phyloP scores from a whole-genome alignment of 2,797 vertebrate genomes.

The Cheirogaleus major region DNA sequence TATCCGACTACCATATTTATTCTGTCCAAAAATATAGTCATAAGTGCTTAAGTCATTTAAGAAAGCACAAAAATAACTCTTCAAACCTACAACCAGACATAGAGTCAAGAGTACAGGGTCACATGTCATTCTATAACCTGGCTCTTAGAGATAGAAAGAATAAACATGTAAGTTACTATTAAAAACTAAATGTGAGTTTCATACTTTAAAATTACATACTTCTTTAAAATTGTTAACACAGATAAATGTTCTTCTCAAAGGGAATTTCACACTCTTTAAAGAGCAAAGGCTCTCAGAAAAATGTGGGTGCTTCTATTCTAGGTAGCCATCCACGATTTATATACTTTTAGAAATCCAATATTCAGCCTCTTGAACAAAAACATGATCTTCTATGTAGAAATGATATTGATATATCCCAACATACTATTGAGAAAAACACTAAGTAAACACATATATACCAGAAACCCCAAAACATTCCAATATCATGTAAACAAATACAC shows the following conservation, averaged over 20 bases:
- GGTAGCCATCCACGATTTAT: not conserved
- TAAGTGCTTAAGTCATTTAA: not conserved
- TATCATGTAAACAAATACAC: not conserved
- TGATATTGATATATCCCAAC: not conserved
- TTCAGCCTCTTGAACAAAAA: not conserved
- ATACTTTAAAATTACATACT: slow-evolving; percentile 44
- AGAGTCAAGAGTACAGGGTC: slow-evolving; percentile 47
- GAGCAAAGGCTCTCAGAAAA: not conserved
- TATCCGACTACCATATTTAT: not conserved
- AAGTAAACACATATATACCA: not conserved
- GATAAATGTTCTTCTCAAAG: slow-evolving; percentile 26
- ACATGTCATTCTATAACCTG: not conserved
- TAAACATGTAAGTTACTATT: slow-evolving; percentile 62
- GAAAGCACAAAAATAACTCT: slow-evolving; percentile 54
- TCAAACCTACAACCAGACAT: slow-evolving; percentile 45
- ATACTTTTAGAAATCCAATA: not conserved
- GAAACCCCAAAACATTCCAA: not conserved
- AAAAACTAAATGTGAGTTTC: slow-evolving; percentile 58
- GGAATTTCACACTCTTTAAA: fast-evolving
- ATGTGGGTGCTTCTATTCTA: not conserved
- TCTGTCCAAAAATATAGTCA: not conserved
- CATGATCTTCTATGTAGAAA: not conserved
- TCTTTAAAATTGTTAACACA: slow-evolving; percentile 50
- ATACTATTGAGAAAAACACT: not conserved
- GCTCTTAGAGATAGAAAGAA: slow-evolving; percentile 47